Base-by-base conservation (phyloP, 1,140 invertebrate genomes). In the Atta texana region DNA sequence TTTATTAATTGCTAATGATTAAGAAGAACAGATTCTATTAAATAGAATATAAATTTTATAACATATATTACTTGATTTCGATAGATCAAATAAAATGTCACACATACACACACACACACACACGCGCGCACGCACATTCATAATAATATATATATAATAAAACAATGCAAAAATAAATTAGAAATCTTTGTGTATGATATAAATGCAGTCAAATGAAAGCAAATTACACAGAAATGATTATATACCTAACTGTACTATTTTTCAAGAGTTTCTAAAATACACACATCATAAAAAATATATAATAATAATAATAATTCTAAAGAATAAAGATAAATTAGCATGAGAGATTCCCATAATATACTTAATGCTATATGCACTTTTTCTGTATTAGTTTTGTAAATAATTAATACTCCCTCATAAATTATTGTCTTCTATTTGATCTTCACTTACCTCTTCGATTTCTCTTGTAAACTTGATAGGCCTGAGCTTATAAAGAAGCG, bases 391-490 rank as follows among this genome's bases (percentile, higher is more conserved):
- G 10, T 28, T 10, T 74, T 59, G 3, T 16, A 57, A 57, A 69
- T 71, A 74, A 89, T 85, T 63, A 34, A 21, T 44, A 76, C 21
- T 72, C 44, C 57, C 18, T 74, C 10, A 12, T 72, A 74, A 44
- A 44, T 84, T 34, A 74, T 59, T 10, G 28, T 69, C 55, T 81
- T 71, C 57, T 74, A 66, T 44, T 55, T 63, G 49, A 53, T 86
- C 71, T 84, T 77, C 31, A 94, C 94, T 96, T 94, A 97, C 97
- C 96, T 97, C 97, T 95, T 98, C 98, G 90, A 98, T 96, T 95
- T 98, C 98, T 92, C 97, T 97, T 84, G 97, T 97, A 93, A 98
- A 98, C 93, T 97, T 97, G 85, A 98, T 97, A 14, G 98, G 98
- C 91, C 98, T 96, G 91, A 98, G 96, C 88, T 97, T 96, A 95